Evolutionary conservation across 1,140 invertebrate genomes (phyloP), one percentile per base, ranked within the genome.

Genomic region (Rhagoletis zephyria): DNA sequence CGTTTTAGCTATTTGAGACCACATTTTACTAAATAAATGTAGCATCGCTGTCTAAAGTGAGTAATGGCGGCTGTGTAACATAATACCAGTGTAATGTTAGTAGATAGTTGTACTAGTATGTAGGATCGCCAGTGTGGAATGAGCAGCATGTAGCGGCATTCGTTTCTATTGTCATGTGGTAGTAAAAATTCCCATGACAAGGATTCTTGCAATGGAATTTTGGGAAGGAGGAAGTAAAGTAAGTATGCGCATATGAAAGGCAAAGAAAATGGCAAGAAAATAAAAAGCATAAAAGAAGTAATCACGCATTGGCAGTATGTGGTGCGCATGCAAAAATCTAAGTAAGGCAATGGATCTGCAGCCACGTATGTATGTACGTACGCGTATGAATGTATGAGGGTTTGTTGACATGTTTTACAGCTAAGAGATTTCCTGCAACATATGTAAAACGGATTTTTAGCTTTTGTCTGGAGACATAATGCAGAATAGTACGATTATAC

Each of bases 11-110:
- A 59, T 56, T 56, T 30, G 48, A 81, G 74, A 81, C 10, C 74
- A 81, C 42, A 81, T 81, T 81, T 81, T 81, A 30, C 74, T 56
- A 59, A 81, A 81, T 81, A 81, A 81, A 81, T 81, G 74, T 56
- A 48, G 45, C 48, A 81, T 56, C 16, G n/a, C 45, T 81, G 74
- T 81, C 74, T 30, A 81, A 59, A 81, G 74, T 81, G 74, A 81
- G 45, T 81, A 56, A 81, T 42, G 74, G 48, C 74, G 48, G 14
- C 74, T 59, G 9, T 56, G 74, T 81, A 81, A 81, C n/a, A 81
- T 81, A 81, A 81, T 81, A 81, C 48, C 74, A 45, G 48, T 59
- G 19, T 16, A 30, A 56, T 56, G 16, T 19, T 63, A 63, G 61
- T 74, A 51, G 19, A 42, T 74, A 70, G 19, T 4, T 30, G 30